phyloP scores from a whole-genome alignment of 92 coral and sea anemone genomes.

The Zoanthus solanderi region DNA sequence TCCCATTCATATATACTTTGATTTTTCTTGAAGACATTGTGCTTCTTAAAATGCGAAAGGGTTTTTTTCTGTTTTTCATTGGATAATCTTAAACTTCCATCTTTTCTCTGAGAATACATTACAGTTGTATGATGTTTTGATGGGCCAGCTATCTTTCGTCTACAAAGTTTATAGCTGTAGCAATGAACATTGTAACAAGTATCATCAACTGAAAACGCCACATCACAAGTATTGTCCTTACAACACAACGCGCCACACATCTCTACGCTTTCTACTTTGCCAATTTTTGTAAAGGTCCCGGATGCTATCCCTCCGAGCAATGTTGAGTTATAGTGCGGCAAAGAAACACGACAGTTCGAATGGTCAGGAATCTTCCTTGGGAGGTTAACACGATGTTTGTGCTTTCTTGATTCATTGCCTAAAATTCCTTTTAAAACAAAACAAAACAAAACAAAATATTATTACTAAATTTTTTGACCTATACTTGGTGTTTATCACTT shows the following conservation, averaged over 20 bases:
- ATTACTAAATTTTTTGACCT: too few species aligned
- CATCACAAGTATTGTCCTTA: conserved; percentile 76
- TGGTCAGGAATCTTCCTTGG: conserved; percentile 24
- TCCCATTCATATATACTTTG: not conserved
- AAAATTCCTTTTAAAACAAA: conserved; percentile 11
- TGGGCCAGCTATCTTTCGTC: conserved; percentile 62
- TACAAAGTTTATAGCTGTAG: conserved; percentile 80
- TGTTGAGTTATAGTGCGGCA: conserved; percentile 74
- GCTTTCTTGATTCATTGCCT: not conserved
- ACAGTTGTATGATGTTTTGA: conserved; percentile 80
- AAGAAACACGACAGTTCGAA: conserved; percentile 36
- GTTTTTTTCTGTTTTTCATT: not conserved
- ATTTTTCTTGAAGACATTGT: not conserved
- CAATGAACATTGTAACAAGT: conserved; percentile 89
- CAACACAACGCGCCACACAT: conserved; percentile 86
- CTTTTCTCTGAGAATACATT: conserved; percentile 68
- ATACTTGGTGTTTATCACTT: too few species aligned
- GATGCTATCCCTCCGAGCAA: conserved; percentile 88
- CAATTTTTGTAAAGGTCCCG: conserved; percentile 86
- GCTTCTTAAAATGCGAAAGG: not conserved
- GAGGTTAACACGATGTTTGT: not conserved
- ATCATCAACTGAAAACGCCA: conserved; percentile 87
- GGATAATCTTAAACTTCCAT: conserved; percentile 34
- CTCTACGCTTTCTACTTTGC: conserved; percentile 65
- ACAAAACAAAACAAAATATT: not conserved